phyloP scores from a whole-genome alignment of 2,797 vertebrate genomes.

The Aulostomus chinensis region DNA sequence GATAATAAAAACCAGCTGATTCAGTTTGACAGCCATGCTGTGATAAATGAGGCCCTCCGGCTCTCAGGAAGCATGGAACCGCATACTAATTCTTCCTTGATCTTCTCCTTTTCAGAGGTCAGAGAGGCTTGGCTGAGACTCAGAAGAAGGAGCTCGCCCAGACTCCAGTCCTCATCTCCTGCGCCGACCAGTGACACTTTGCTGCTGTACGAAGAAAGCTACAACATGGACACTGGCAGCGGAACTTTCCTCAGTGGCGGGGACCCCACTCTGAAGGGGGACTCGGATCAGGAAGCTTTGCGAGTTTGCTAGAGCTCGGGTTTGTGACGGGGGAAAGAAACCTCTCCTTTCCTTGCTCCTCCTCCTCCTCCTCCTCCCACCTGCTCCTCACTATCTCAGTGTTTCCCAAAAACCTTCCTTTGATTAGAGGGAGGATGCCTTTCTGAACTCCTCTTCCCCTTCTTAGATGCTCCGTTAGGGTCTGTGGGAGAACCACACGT shows the following conservation, averaged over 20 bases:
- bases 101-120: constrained; percentile 85
- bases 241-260: constrained; percentile 85
- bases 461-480: constrained; percentile 67
- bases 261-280: constrained; percentile 80
- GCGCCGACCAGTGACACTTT: constrained; percentile 95
- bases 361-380: constrained; percentile 24
- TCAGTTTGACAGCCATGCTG: too few species aligned
- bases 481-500: constrained; percentile 77
- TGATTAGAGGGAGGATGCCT: constrained; percentile 62
- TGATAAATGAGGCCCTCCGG: too few species aligned
- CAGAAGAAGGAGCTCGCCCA: constrained; percentile 95
- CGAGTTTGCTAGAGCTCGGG: constrained; percentile 59
- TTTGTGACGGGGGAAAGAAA: constrained; percentile 38
- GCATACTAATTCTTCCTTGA: constrained; percentile 41
- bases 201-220: constrained; percentile 41
- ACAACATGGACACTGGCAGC: constrained; percentile 67
- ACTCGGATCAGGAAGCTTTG: constrained; percentile 72
- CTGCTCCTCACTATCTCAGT: constrained; percentile 61
- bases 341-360: constrained; percentile 9
- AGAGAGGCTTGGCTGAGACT: constrained; percentile 88
- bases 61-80: too few species aligned
- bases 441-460: constrained; percentile 43
- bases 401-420: constrained; percentile 63
- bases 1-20: too few species aligned
- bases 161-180: constrained; percentile 97